Base-by-base conservation (phyloP, 2,797 vertebrate genomes). In the Coregonus sp. region DNA sequence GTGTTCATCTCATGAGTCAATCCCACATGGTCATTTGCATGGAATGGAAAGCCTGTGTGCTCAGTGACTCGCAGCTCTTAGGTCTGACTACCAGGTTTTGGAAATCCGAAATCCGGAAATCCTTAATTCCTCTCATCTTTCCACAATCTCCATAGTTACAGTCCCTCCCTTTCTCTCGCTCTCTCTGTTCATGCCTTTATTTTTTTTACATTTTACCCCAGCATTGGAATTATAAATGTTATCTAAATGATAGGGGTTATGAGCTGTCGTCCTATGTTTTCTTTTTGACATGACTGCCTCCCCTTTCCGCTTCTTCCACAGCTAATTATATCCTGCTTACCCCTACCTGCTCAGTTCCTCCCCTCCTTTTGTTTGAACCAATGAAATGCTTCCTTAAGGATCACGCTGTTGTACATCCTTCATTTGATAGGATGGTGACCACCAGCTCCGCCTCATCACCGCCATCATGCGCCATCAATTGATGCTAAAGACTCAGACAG, bases 381-480 rank as follows among this genome's bases (percentile, higher is more conserved):
- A 52, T 18, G 50, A n/a, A 70, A 9, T 63, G 11, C 7, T 80
- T 70, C 40, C 40, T 11, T 47, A 65, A 75, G 50, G 59, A 76
- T 75, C 0, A 59, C 31, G 1, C 72, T 75, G 81, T 77, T 78
- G 63, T 66, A 35, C 66, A 3, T 67, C 66, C 66, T 67, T 67
- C 31, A 92, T 83, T 92, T 81, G 74, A 82, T 85, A 99, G 97
- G 96, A 96, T 81, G 95, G 95, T 56, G 95, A 96, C 86, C 96
- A 97, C 87, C 97, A 98, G 88, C 96, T 96, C 89, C 94, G 97
- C 76, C 93, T 96, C 83, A 95, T 98, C 75, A 90, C 95, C 81
- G 97, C 96, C 90, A 95, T 98, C 90, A 94, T 99, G 86, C 96
- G 97, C 86, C 96, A 98, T 86, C 93, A 97, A 89, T 93, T 99